Evolutionary conservation across 2,797 vertebrate species (phyloP).

Genomic region (Acropternis orthonyx): DNA sequence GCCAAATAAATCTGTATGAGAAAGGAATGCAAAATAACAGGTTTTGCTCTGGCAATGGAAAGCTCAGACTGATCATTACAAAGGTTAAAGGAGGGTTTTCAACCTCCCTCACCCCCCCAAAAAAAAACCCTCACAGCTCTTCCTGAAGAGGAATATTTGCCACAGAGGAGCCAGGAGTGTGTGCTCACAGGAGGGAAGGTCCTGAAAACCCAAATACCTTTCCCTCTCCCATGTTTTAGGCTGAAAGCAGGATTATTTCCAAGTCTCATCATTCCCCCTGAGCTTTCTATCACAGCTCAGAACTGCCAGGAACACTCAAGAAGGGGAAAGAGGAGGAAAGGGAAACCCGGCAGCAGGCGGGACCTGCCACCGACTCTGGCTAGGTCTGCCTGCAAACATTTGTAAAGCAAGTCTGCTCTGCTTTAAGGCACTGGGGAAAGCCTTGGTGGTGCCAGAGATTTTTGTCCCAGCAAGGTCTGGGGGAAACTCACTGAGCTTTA

Average conservation of each 20-base stretch:
- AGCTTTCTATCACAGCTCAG: background rate
- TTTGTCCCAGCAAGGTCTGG: background rate
- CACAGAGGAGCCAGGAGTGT: rapidly evolving
- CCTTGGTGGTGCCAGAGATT: background rate
- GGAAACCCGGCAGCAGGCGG: background rate
- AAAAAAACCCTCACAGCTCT: background rate
- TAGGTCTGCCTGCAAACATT: background rate
- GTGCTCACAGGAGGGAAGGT: background rate
- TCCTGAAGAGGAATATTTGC: background rate
- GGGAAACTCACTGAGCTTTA: background rate
- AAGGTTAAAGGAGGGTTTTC: background rate
- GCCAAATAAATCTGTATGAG: background rate
- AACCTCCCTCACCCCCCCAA: rapidly evolving
- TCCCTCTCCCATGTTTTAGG: background rate
- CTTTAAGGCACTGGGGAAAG: background rate
- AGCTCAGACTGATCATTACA: background rate
- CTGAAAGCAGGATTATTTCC: background rate
- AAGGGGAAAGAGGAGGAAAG: background rate
- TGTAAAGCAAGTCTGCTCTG: background rate
- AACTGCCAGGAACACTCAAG: background rate
- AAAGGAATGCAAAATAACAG: background rate
- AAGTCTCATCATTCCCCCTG: background rate
- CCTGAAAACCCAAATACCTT: background rate
- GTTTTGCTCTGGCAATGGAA: background rate
- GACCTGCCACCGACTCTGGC: background rate